These are phyloP conservation scores for Tetramorium alpestre DNA, from an alignment of 1,140 invertebrate genomes.

Conservation along the genomic window DNA sequence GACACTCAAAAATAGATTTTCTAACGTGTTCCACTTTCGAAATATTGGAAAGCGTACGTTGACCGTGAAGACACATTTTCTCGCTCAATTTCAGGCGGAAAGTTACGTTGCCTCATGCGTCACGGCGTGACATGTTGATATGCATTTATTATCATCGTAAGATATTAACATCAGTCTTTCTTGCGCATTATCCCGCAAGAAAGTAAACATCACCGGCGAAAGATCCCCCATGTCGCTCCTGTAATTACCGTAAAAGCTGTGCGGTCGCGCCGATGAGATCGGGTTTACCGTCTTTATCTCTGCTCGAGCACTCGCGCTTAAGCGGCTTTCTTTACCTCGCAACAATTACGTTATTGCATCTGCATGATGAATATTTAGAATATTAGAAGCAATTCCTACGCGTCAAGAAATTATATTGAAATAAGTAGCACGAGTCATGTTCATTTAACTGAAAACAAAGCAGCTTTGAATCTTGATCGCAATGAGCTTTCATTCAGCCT, in stretches of 20 bases:
- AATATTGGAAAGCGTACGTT: slow-evolving; percentile 38
- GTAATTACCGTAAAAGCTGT: slow-evolving; percentile 52
- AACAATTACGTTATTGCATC: slow-evolving; percentile 6
- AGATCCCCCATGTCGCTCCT: slow-evolving; percentile 15
- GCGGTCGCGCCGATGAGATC: slow-evolving; percentile 22
- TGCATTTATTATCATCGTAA: slow-evolving; percentile 9
- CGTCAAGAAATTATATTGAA: not conserved
- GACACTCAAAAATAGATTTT: slow-evolving; percentile 29
- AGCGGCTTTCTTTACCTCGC: not conserved
- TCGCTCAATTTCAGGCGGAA: slow-evolving; percentile 35
- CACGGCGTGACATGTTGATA: not conserved
- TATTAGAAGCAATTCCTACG: not conserved
- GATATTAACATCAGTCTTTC: slow-evolving; percentile 22
- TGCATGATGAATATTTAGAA: not conserved
- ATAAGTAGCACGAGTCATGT: not conserved
- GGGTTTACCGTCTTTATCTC: not conserved
- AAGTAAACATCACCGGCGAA: slow-evolving; percentile 38
- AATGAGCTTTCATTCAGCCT: not conserved
- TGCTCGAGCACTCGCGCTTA: slow-evolving; percentile 11
- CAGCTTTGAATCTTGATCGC: slow-evolving; percentile 14
- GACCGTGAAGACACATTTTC: slow-evolving; percentile 24
- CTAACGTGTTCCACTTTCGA: slow-evolving; percentile 26
- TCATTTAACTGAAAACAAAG: slow-evolving; percentile 15
- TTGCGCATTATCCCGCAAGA: slow-evolving; percentile 33
- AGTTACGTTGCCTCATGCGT: not conserved